phyloP scores from a whole-genome alignment of 2,797 vertebrate species.

The Sebastes minor region DNA sequence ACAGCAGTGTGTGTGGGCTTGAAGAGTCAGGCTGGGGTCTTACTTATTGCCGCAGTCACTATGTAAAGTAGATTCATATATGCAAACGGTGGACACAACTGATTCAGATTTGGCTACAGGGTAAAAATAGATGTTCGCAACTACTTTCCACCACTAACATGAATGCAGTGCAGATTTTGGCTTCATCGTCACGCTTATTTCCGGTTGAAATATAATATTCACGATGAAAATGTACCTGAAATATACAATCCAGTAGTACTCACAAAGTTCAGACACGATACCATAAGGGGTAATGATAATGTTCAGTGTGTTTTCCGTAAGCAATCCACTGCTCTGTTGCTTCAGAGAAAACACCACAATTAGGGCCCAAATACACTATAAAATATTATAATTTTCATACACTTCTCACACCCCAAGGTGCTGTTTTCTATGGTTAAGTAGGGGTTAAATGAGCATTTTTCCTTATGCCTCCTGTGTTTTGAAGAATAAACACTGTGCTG shows the following conservation, averaged over 20 bases:
- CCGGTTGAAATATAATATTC: background rate
- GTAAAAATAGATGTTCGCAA: slow-evolving; percentile 45
- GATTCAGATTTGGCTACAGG: slow-evolving; percentile 41
- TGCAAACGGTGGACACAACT: slow-evolving; percentile 53
- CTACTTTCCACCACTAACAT: background rate
- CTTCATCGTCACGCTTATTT: slow-evolving; percentile 16
- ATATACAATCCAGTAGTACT: background rate
- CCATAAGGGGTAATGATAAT: background rate
- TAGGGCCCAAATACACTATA: background rate
- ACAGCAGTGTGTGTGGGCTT: slow-evolving; percentile 67
- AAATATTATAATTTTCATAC: slow-evolving; percentile 10
- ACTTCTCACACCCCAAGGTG: slow-evolving; percentile 3
- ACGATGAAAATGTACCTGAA: slow-evolving; percentile 5
- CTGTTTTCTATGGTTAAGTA: slow-evolving; percentile 15
- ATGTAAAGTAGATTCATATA: slow-evolving; percentile 67
- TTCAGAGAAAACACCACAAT: slow-evolving; percentile 4
- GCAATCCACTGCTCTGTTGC: background rate
- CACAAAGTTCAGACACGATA: background rate
- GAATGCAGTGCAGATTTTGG: background rate
- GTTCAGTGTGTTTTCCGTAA: background rate
- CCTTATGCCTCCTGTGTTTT: slow-evolving; percentile 6
- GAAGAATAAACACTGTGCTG: slow-evolving; percentile 29
- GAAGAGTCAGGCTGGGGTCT: slow-evolving; percentile 66
- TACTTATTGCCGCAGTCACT: slow-evolving; percentile 62
- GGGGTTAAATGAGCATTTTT: slow-evolving; percentile 42